phyloP scores from a whole-genome alignment of 2,113 vertebrate species.

The Anser cygnoides region DNA sequence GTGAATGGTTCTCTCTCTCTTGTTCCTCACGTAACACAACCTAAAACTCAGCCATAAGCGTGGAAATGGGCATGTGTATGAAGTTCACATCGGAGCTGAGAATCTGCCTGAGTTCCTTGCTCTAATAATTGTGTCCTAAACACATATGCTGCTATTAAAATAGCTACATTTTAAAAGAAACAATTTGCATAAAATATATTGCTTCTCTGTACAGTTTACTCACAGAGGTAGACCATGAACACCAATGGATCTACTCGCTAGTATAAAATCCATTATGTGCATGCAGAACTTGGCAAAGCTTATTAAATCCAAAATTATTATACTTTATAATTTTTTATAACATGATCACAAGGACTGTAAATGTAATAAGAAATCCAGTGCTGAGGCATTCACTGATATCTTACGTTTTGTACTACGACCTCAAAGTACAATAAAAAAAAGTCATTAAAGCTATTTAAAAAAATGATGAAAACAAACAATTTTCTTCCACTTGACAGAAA shows the following conservation, averaged over 20 bases:
- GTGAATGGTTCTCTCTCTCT: not conserved
- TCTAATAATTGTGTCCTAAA: not conserved
- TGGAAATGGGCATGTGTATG: fast-evolving
- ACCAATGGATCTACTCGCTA: not conserved
- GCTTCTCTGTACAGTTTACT: not conserved
- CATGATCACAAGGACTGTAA: not conserved
- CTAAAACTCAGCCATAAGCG: not conserved
- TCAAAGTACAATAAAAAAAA: not conserved
- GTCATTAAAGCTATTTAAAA: not conserved
- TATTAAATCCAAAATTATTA: slow-evolving; percentile 5
- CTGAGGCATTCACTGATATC: not conserved
- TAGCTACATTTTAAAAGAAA: not conserved
- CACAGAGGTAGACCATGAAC: not conserved
- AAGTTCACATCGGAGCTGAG: not conserved
- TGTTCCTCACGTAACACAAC: not conserved
- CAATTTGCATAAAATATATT: not conserved
- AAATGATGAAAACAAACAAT: not conserved
- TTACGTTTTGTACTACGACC: not conserved
- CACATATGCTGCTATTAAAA: not conserved
- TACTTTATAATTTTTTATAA: slow-evolving; percentile 31
- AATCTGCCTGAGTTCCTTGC: not conserved
- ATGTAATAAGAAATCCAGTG: not conserved
- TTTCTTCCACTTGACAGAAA: not conserved
- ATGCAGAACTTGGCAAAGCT: not conserved
- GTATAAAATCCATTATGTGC: not conserved